Evolutionary conservation across 2,888 invertebrate species (phyloP), one percentile per base, ranked within the genome.

Genomic region (Neuroscelio doddi): DNA sequence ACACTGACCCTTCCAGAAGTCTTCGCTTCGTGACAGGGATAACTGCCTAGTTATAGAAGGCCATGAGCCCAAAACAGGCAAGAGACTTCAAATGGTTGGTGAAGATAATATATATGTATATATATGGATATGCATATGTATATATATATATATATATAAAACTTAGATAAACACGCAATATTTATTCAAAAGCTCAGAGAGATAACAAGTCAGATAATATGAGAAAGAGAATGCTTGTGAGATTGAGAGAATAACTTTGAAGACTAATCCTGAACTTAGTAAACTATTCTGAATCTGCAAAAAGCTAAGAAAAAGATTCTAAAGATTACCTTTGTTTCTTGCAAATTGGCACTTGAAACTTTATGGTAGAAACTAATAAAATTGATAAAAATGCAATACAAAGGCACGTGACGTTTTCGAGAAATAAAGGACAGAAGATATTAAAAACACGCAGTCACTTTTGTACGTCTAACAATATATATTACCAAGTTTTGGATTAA

Each of bases 11-110:
- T 57, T 66, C 62, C 68, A 51, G 56, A 58, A 24, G 61, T 64
- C 50, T 38, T 71, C 47, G 67, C 61, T 51, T 81, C 80, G 80
- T 80, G 80, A 80, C 80, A 79, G 72, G 68, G 69, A 55, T 63
- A 62, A 15, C 64, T 63, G 27, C 42, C 10, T 52, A 49, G 45
- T 58, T 38, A 21, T 9, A 38, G 32, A 45, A 44, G 41, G 27
- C 26, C 41, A 8, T 53, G 41, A 53, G 44, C 51, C 30, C 21
- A 17, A 26, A 27, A 16, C 36, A 44, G 34, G 45, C 7, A 30
- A 15, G 10, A 14, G 38, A 26, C 57, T 30, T 49, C 42, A 30
- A 49, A 62, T 49, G 61, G 47, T 62, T 61, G 65, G 59, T 69
- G 66, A 58, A 65, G 47, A 67, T 62, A 56, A 67, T 57, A 68